Conservation (phyloP, 2,888 invertebrate species). For the Lottia gigantea region DNA sequence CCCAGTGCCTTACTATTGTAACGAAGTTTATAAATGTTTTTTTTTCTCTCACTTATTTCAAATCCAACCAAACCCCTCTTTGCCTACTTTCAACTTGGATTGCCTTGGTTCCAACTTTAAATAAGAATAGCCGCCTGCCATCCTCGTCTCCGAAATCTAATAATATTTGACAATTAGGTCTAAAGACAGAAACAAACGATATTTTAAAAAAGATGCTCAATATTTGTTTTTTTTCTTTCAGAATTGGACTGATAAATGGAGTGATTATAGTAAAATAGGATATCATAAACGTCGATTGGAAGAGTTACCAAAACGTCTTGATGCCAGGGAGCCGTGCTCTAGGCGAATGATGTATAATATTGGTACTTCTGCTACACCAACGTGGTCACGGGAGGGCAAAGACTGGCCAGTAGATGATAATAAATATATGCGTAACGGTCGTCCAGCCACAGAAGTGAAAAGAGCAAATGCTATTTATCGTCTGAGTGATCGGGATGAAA, state of each 20-base stretch:
- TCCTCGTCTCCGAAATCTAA: too few species aligned
- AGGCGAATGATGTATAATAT: conserved; percentile 54
- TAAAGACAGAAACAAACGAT: too few species aligned
- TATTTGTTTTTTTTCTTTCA: conserved; percentile 27
- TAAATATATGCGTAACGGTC: conserved; percentile 42
- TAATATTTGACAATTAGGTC: too few species aligned
- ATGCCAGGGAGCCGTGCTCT: conserved; percentile 52
- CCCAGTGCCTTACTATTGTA: too few species aligned
- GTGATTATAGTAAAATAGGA: conserved; percentile 41
- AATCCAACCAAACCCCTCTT: too few species aligned
- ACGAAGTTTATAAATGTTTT: too few species aligned
- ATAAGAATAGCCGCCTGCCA: too few species aligned
- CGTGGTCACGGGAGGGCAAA: conserved; percentile 51
- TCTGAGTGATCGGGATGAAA: conserved; percentile 53
- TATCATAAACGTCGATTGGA: conserved; percentile 49
- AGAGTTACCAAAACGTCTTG: conserved; percentile 49
- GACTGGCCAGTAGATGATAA: conserved; percentile 55
- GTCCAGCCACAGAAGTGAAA: conserved; percentile 56
- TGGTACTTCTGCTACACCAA: conserved; percentile 48
- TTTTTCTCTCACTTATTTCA: too few species aligned
- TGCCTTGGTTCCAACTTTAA: too few species aligned
- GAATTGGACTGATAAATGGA: conserved; percentile 64
- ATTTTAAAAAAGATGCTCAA: too few species aligned
- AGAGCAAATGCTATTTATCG: conserved; percentile 61
- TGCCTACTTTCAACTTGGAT: too few species aligned